phyloP scores from a whole-genome alignment of 2,113 vertebrate species.

The Anarrhichthys ocellatus region DNA sequence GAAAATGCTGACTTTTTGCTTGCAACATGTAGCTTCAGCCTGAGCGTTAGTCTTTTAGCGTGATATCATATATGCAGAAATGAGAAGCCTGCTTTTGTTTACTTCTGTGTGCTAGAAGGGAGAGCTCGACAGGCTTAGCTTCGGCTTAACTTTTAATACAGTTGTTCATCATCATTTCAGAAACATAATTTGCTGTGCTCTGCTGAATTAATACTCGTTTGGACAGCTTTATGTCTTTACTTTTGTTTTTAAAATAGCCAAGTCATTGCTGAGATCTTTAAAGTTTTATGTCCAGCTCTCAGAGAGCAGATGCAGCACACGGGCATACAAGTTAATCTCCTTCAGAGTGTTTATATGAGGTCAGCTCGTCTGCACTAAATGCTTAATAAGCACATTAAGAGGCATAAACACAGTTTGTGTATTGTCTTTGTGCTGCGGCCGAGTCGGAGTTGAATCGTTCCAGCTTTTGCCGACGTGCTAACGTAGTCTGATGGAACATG shows the following conservation, averaged over 20 bases:
- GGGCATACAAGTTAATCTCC: conserved; percentile 33
- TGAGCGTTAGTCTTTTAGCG: no score
- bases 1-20: not conserved
- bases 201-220: not conserved
- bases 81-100: not conserved
- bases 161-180: not conserved
- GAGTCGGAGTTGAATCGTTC: conserved; percentile 26
- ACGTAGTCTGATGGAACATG: conserved; percentile 29
- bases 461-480: conserved; percentile 2
- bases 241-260: not conserved
- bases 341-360: conserved; percentile 60
- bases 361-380: conserved; percentile 42
- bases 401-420: conserved; percentile 42
- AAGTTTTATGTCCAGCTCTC: conserved; percentile 3
- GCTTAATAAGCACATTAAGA: conserved; percentile 48
- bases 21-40: not conserved
- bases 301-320: conserved; percentile 23
- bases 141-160: not conserved
- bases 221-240: conserved; percentile 1
- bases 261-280: not conserved
- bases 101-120: not conserved
- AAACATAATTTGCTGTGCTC: not conserved
- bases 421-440: conserved; percentile 33
- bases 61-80: not conserved
- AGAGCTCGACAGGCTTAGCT: not conserved